Evolutionary conservation across 2,113 vertebrate species (phyloP).

Genomic region (Potamarius usumacintae): DNA sequence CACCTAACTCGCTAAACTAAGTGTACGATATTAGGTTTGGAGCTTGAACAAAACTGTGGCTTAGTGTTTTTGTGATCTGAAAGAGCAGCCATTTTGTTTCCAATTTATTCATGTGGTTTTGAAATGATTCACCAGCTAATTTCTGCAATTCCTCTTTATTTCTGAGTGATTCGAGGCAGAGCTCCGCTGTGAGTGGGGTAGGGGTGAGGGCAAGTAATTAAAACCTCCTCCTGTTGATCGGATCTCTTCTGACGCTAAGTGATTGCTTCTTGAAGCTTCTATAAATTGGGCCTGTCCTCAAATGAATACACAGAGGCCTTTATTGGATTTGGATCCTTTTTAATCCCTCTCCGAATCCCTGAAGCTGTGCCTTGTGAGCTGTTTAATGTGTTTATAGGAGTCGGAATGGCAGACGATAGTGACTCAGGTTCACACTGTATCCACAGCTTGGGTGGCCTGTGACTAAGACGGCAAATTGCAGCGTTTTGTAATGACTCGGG

Average conservation of each 20-base stretch:
- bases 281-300: conserved; percentile 65
- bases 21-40: neutral
- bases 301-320: conserved; percentile 48
- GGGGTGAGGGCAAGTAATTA: conserved; percentile 59
- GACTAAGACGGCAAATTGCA: neutral
- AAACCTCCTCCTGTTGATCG: conserved; percentile 61
- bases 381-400: conserved; percentile 20
- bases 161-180: neutral
- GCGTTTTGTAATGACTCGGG: neutral
- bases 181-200: neutral
- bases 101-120: neutral
- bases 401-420: neutral
- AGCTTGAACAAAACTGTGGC: neutral
- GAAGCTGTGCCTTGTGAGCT: neutral
- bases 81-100: neutral
- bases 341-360: neutral
- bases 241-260: conserved; percentile 58
- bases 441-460: too few species aligned
- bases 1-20: neutral
- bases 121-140: neutral
- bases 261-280: conserved; percentile 49
- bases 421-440: neutral
- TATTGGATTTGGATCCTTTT: conserved; percentile 36
- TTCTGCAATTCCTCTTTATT: neutral
- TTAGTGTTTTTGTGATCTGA: neutral